phyloP scores from a whole-genome alignment of 2,888 invertebrate species.

The Beris chalybata region DNA sequence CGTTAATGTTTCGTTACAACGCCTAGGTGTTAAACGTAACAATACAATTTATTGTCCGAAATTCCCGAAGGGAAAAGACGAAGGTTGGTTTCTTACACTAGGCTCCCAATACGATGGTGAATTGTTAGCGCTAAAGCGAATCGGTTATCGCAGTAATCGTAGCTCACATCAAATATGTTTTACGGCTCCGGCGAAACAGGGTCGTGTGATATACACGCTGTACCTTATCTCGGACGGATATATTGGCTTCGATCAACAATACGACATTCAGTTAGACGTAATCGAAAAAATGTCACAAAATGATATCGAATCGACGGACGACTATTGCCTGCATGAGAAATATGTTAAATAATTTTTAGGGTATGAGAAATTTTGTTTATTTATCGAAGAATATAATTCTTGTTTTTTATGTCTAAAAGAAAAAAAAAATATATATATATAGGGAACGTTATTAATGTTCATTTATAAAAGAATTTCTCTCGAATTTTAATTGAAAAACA shows the following conservation, averaged over 20 bases:
- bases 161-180: conserved; percentile 63
- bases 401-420: not conserved
- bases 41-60: conserved; percentile 78
- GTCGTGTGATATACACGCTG: conserved; percentile 75
- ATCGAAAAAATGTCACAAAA: conserved; percentile 36
- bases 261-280: conserved; percentile 62
- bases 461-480: too few species aligned
- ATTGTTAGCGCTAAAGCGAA: conserved; percentile 79
- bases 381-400: not conserved
- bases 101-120: conserved; percentile 73
- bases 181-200: conserved; percentile 66
- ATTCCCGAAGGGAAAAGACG: conserved; percentile 92
- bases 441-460: too few species aligned
- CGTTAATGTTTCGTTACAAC: conserved; percentile 61
- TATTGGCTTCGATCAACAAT: conserved; percentile 92
- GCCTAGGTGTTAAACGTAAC: conserved; percentile 60
- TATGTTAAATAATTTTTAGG: conserved; percentile 1
- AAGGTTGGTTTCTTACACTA: conserved; percentile 91
- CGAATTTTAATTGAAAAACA: too few species aligned
- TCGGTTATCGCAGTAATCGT: conserved; percentile 60
- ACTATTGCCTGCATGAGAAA: not conserved
- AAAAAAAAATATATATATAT: not conserved
- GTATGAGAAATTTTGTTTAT: not conserved
- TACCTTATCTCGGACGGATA: conserved; percentile 92
- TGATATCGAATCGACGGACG: not conserved